These are phyloP conservation scores for Melozone crissalis DNA, from an alignment of 2,113 vertebrate genomes.

Conservation along the genomic window DNA sequence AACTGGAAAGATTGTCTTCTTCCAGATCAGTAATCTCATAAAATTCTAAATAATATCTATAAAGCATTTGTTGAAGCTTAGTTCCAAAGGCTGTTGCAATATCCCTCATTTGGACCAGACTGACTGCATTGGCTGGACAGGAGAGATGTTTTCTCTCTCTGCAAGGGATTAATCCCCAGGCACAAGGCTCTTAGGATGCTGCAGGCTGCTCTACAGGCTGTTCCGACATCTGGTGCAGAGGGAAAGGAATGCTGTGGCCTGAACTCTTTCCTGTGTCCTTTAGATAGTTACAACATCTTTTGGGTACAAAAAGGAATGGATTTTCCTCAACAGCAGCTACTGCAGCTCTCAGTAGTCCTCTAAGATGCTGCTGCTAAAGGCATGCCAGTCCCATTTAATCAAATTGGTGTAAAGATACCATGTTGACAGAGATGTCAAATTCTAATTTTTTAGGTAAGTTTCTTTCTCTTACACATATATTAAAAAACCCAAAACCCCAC, in stretches of 20 bases:
- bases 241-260: background rate
- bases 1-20: background rate
- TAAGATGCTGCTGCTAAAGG: background rate
- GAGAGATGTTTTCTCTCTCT: background rate
- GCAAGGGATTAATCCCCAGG: background rate
- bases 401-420: background rate
- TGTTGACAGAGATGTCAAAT: background rate
- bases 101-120: background rate
- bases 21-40: background rate
- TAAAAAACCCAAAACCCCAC: accelerated
- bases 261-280: background rate
- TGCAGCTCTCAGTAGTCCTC: background rate
- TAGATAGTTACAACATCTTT: background rate
- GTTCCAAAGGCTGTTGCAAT: background rate
- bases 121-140: background rate
- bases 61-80: background rate
- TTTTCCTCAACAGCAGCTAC: background rate
- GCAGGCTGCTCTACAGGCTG: background rate
- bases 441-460: background rate
- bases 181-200: background rate
- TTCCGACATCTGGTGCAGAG: background rate
- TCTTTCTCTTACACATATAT: background rate
- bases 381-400: background rate
- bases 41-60: background rate
- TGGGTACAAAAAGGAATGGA: background rate